A percentile compares a stretch with the other conserved stretches of the same genome.
Evolutionary conservation across 2,113 vertebrate species (phyloP).

Genomic region (Sceloporus undulatus): DNA sequence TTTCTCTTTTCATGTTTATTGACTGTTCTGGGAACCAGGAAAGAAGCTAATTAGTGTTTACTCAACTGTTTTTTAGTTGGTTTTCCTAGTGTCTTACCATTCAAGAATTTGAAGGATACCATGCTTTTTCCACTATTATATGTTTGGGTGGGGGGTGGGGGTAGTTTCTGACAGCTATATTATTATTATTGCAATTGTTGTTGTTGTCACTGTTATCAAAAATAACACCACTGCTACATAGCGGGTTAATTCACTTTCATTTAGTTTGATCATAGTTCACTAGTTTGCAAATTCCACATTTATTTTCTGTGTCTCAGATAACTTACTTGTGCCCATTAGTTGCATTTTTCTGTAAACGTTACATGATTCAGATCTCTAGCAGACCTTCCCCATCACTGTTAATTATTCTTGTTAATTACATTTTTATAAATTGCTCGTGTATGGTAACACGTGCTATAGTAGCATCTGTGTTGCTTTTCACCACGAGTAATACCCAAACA

Average conservation of each 20-base stretch:
- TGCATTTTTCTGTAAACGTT: background rate
- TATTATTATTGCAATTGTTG: background rate
- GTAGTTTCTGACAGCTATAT: background rate
- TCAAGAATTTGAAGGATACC: background rate
- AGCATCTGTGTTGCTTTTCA: background rate
- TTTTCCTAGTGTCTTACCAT: background rate
- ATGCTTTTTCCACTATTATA: background rate
- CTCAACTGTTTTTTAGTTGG: background rate
- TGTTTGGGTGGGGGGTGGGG: background rate
- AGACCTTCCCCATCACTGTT: background rate
- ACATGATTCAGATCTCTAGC: background rate
- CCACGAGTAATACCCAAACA: background rate
- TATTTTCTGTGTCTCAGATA: background rate
- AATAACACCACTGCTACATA: background rate
- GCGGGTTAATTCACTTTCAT: background rate
- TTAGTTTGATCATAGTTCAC: background rate
- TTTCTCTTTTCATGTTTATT: background rate
- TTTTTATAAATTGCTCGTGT: background rate
- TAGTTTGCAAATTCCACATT: slow-evolving; percentile 7
- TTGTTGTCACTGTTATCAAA: too few relatives aligned
- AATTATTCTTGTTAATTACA: background rate
- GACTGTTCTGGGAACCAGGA: background rate
- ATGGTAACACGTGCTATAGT: background rate
- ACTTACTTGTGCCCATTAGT: background rate
- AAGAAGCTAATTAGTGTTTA: background rate